Percentiles rank a stretch among this genome's conserved stretches.
Evolutionary conservation across 2,888 invertebrate genomes (phyloP).

Genomic region (Pharmacophagus antenor): DNA sequence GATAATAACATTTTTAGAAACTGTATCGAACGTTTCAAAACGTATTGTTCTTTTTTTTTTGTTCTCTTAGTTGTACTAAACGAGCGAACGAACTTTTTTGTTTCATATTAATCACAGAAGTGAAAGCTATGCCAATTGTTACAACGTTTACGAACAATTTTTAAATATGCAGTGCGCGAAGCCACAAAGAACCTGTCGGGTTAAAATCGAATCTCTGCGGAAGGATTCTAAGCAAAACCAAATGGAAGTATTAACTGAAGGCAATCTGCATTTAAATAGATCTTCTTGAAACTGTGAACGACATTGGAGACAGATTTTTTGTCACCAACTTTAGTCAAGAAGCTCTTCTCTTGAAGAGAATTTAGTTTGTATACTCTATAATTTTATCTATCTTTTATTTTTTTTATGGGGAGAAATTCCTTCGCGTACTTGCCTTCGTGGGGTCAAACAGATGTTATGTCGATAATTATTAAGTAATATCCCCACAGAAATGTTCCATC

Average conservation of each 20-base stretch:
- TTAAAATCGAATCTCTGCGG: constrained; percentile 62
- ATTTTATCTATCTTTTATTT: too few relatives aligned
- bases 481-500: too few relatives aligned
- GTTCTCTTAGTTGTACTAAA: constrained; percentile 1
- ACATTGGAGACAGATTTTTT: not conserved
- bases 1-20: not conserved
- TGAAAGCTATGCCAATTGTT: not conserved
- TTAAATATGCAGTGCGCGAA: constrained; percentile 1
- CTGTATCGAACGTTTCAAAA: not conserved
- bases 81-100: not conserved
- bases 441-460: too few relatives aligned
- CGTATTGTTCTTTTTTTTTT: not conserved
- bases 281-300: constrained; percentile 40
- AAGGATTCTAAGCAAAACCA: constrained; percentile 73
- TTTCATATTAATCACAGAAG: not conserved
- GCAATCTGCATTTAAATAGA: constrained; percentile 81
- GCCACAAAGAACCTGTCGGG: constrained; percentile 43
- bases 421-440: too few relatives aligned
- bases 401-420: too few relatives aligned
- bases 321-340: too few relatives aligned
- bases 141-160: not conserved
- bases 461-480: too few relatives aligned
- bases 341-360: too few relatives aligned
- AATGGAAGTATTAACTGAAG: constrained; percentile 78
- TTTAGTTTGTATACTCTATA: too few relatives aligned